Evolutionary conservation across 2,888 invertebrate species (phyloP), one percentile per base, ranked within the genome.

Genomic region (Cryptus viduatorius): DNA sequence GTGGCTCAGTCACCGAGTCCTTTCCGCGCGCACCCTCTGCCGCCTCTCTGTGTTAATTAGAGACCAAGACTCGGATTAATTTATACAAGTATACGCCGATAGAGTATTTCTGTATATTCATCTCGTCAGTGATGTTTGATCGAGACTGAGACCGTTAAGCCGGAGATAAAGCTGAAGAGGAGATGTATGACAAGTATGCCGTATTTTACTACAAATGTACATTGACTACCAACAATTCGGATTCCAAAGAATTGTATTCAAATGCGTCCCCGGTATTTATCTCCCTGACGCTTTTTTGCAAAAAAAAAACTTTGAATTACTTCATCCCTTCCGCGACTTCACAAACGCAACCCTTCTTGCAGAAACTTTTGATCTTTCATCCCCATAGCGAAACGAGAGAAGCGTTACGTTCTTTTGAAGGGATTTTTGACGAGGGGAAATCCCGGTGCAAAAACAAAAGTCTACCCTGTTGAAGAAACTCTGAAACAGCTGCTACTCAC

Each of bases 401-500:
- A 37, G 7, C 37, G 37, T 8, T 7, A 37, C 37, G 37, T 37
- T 37, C 37, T 37, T 37, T 7, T 37, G 37, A 37, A 37, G 37
- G 8, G 37, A 37, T 37, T 37, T 37, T 8, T 8, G 37, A 37
- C 37, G 37, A 37, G 37, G 8, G 37, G 37, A 8, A 37, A 37
- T 16, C 53, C 16, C 53, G 16, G 16, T 53, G 4, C 29, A 61
- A 61, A 29, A 61, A 31, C 29, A 61, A 61, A 29, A 61, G 50
- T 4, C 37, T 44, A 42, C 14, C 2, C 24, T 12, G 53, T 50
- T 8, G 50, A 37, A 50, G 50, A 50, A 65, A 76, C 50, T 76
- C 37, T 19, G 37, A 65, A 76, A 65, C 76, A 42, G 53, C 37
- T 76, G 42, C 10, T 3, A 42, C 65, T 65, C 37, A 37, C 29